Percentiles rank a stretch among this genome's conserved stretches.
Evolutionary conservation across 2,888 invertebrate species (phyloP).

Genomic region (Tinea trinotella): DNA sequence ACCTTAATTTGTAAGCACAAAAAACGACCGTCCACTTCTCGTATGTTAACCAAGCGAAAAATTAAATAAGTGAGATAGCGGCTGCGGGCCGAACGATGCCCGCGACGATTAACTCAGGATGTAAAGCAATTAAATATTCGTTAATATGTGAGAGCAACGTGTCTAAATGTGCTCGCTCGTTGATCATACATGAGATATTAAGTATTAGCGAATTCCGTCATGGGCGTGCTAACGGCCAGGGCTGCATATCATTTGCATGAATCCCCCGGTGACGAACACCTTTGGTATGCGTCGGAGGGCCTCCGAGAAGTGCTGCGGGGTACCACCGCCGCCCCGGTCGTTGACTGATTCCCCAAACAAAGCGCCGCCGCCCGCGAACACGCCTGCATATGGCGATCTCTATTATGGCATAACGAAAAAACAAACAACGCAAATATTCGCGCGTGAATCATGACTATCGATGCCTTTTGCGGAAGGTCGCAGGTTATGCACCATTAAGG

Average conservation of each 20-base stretch:
- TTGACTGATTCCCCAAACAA: conserved; percentile 48
- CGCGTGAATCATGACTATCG: conserved; percentile 41
- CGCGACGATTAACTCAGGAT: conserved; percentile 33
- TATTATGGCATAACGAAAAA: conserved; percentile 36
- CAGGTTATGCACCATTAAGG: conserved; percentile 34
- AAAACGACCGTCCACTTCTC: conserved; percentile 46
- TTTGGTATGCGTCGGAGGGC: conserved; percentile 46
- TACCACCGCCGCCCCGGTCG: conserved; percentile 38
- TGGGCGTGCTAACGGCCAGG: conserved; percentile 33
- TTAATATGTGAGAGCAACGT: conserved; percentile 12
- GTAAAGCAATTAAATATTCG: conserved; percentile 37
- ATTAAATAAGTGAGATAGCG: conserved; percentile 38
- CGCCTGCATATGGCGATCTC: conserved; percentile 33
- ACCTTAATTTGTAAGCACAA: conserved; percentile 67
- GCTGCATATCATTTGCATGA: conserved; percentile 54
- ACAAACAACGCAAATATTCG: conserved; percentile 36
- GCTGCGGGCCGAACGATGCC: conserved; percentile 24
- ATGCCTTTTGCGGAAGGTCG: conserved; percentile 54
- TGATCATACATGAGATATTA: neutral
- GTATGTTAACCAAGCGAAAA: conserved; percentile 43
- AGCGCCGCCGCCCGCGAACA: conserved; percentile 30
- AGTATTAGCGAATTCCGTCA: conserved; percentile 9
- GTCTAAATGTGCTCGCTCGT: neutral
- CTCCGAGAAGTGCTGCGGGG: conserved; percentile 13
- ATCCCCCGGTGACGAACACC: conserved; percentile 48